A percentile compares a stretch with the other conserved stretches of the same genome.
phyloP scores from a whole-genome alignment of 2,888 invertebrate species.

The Mactromeris polynyma region DNA sequence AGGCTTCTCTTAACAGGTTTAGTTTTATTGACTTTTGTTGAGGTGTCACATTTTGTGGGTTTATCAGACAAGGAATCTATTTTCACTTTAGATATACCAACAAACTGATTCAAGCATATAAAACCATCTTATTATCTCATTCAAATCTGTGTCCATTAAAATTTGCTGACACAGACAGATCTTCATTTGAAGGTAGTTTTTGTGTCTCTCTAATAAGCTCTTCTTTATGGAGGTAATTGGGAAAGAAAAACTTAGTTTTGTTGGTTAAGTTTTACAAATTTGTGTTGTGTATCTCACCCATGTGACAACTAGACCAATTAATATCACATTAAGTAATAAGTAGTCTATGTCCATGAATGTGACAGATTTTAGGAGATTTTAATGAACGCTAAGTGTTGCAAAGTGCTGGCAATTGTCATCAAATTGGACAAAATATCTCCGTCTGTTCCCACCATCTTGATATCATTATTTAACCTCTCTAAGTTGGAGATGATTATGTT shows the following conservation, averaged over 20 bases:
- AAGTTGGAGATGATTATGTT: not conserved
- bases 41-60: not conserved
- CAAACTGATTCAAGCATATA: not conserved
- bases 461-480: not conserved
- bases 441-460: not conserved
- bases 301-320: constrained; percentile 4
- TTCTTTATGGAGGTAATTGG: constrained; percentile 14
- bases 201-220: not conserved
- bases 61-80: constrained; percentile 12
- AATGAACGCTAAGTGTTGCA: not conserved
- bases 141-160: not conserved
- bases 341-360: not conserved
- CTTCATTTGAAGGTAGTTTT: constrained; percentile 9
- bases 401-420: not conserved
- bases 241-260: not conserved
- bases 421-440: constrained; percentile 1
- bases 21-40: not conserved
- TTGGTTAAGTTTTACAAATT: not conserved
- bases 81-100: not conserved
- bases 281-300: not conserved
- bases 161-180: constrained; percentile 4
- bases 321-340: not conserved
- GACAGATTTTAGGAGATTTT: not conserved
- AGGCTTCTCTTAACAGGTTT: not conserved
- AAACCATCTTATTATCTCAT: constrained; percentile 3